Evolutionary conservation across 2,113 vertebrate genomes (phyloP).

Genomic region (Triplophysa tibetana): DNA sequence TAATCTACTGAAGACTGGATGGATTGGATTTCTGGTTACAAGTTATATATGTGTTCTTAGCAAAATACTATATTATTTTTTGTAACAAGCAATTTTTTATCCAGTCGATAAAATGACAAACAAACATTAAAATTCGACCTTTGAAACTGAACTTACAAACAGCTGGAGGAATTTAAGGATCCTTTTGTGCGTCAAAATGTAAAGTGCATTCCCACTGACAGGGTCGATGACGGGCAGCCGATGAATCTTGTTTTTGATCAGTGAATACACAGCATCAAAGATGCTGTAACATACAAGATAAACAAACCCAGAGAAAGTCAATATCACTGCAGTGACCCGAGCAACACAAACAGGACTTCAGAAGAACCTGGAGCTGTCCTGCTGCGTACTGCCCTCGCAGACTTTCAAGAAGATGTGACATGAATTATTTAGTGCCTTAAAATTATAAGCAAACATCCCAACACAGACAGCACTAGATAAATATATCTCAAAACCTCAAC

Average conservation of each 20-base stretch:
- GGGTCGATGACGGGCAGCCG: constrained; percentile 96
- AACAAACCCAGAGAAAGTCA: constrained; percentile 10
- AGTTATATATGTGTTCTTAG: too few species aligned
- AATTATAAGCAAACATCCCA: constrained; percentile 3
- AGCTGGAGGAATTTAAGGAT: constrained; percentile 99
- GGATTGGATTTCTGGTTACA: background rate
- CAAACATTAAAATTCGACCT: background rate
- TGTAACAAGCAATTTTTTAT: background rate
- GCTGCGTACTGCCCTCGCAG: background rate
- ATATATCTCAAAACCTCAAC: background rate
- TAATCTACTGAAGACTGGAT: background rate
- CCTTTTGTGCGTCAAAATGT: constrained; percentile 98
- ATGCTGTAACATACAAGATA: constrained; percentile 73
- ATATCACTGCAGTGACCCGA: background rate
- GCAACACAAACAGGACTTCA: background rate
- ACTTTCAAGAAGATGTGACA: background rate
- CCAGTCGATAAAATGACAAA: background rate
- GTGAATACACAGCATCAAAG: constrained; percentile 92
- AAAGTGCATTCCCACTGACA: constrained; percentile 95
- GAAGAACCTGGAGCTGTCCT: background rate
- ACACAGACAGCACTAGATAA: background rate
- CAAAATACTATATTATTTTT: background rate
- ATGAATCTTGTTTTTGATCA: constrained; percentile 99
- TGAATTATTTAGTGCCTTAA: constrained; percentile 51
- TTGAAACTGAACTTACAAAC: constrained; percentile 83